A percentile compares a stretch with the other conserved stretches of the same genome.
phyloP scores from a whole-genome alignment of 2,113 vertebrate species.

The Phyllostomus discolor region DNA sequence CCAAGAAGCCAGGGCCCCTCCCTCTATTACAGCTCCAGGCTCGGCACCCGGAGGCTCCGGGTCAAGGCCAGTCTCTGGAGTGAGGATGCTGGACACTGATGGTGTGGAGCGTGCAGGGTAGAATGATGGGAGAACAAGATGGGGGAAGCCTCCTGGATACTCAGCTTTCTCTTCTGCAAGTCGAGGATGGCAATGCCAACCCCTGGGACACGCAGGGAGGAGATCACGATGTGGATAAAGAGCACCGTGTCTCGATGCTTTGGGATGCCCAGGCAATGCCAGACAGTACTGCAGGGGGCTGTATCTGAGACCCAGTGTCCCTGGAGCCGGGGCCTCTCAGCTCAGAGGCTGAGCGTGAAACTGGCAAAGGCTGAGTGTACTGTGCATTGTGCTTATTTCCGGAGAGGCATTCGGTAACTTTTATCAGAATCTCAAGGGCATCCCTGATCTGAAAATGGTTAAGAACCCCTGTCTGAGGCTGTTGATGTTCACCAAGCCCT shows the following conservation, averaged over 20 bases:
- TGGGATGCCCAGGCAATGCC: background rate
- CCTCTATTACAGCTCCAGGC: background rate
- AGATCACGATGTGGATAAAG: background rate
- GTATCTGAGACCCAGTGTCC: background rate
- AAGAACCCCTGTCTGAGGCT: background rate
- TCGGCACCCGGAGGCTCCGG: background rate
- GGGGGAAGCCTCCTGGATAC: background rate
- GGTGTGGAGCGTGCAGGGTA: background rate
- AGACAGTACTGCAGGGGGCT: too few species aligned
- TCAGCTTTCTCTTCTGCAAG: background rate
- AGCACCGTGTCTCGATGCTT: too few species aligned
- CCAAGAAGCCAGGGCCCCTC: background rate
- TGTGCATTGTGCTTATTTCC: background rate
- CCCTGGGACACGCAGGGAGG: background rate
- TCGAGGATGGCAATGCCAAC: background rate
- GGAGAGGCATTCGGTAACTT: background rate
- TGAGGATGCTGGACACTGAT: background rate
- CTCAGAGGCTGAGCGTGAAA: background rate
- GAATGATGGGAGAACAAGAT: background rate
- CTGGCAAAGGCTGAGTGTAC: background rate
- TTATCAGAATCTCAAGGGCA: background rate
- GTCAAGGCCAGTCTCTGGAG: background rate
- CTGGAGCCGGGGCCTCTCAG: background rate
- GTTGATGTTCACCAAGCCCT: background rate
- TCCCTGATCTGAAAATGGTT: background rate